A percentile compares a stretch with the other conserved stretches of the same genome.
Evolutionary conservation across 2,797 vertebrate species (phyloP).

Genomic region (Rhodeus uyekii): DNA sequence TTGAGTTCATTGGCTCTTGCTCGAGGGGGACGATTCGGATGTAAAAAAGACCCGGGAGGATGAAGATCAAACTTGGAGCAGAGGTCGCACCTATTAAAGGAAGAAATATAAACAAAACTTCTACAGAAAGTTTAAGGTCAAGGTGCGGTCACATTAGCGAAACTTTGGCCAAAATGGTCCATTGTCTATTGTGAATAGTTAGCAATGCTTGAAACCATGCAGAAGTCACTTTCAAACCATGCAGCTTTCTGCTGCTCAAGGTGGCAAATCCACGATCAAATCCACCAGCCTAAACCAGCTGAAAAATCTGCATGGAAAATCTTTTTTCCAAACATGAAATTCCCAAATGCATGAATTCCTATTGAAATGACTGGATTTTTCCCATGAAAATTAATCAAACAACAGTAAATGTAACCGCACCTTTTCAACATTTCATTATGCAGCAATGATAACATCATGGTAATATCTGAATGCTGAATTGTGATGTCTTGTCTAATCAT

Average conservation of each 20-base stretch:
- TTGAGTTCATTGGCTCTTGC: conserved; percentile 78
- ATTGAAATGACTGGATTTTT: not conserved
- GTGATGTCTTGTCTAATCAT: not conserved
- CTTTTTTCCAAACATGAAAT: not conserved
- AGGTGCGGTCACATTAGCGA: not conserved
- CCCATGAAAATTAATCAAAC: not conserved
- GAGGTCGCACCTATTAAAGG: conserved; percentile 81
- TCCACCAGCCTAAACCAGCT: not conserved
- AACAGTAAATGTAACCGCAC: not conserved
- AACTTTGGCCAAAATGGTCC: not conserved
- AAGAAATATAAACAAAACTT: not conserved
- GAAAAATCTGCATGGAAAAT: not conserved
- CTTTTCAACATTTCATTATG: not conserved
- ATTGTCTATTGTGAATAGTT: not conserved
- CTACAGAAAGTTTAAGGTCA: not conserved
- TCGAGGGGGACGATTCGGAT: conserved; percentile 81
- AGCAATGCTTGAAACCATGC: too few species aligned
- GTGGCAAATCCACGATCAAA: not conserved
- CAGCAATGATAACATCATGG: not conserved
- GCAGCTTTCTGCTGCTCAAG: not conserved
- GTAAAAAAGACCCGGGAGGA: conserved; percentile 88
- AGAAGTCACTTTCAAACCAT: not conserved
- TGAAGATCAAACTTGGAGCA: conserved; percentile 87
- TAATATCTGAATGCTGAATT: not conserved
- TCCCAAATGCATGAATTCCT: not conserved